Conservation (phyloP, 2,797 vertebrate genomes). For the Paramormyrops hopkinsi region DNA sequence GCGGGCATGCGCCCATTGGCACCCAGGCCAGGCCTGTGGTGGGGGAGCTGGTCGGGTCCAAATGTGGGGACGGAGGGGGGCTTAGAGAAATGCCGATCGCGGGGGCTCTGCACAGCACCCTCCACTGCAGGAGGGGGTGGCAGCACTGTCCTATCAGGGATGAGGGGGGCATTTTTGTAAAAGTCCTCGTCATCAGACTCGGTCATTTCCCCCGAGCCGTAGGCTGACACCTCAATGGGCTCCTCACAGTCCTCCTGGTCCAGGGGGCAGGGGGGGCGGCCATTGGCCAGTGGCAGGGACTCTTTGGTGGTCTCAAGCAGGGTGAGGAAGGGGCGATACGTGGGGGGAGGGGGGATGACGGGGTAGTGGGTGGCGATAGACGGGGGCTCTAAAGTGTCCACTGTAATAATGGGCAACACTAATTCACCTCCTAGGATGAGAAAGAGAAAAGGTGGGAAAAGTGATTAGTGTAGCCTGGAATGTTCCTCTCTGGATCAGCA, state of each 20-base stretch:
- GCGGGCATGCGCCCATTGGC: constrained; percentile 67
- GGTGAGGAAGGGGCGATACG: constrained; percentile 79
- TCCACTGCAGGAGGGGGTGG: constrained; percentile 66
- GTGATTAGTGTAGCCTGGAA: constrained; percentile 45
- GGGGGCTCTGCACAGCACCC: constrained; percentile 56
- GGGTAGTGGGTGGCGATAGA: constrained; percentile 83
- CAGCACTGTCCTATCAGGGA: constrained; percentile 80
- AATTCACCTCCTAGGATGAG: constrained; percentile 89
- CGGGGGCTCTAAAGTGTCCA: constrained; percentile 88
- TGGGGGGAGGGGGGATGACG: constrained; percentile 81
- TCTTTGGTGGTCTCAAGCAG: constrained; percentile 82
- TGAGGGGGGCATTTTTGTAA: constrained; percentile 77
- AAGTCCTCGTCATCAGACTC: constrained; percentile 92
- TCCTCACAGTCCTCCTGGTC: constrained; percentile 90
- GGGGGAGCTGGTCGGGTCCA: constrained; percentile 57
- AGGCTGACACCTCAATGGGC: constrained; percentile 80
- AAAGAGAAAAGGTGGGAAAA: constrained; percentile 50
- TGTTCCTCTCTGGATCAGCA: constrained; percentile 34
- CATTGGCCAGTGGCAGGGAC: constrained; percentile 71
- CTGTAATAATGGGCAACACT: constrained; percentile 92
- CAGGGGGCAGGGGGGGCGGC: constrained; percentile 66
- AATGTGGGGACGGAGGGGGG: constrained; percentile 58
- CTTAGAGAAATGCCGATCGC: constrained; percentile 59
- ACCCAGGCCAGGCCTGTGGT: constrained; percentile 46
- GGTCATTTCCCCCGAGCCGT: constrained; percentile 86